Conservation (phyloP, 1,140 invertebrate species). For the Mycetomoellerius zeteki region DNA sequence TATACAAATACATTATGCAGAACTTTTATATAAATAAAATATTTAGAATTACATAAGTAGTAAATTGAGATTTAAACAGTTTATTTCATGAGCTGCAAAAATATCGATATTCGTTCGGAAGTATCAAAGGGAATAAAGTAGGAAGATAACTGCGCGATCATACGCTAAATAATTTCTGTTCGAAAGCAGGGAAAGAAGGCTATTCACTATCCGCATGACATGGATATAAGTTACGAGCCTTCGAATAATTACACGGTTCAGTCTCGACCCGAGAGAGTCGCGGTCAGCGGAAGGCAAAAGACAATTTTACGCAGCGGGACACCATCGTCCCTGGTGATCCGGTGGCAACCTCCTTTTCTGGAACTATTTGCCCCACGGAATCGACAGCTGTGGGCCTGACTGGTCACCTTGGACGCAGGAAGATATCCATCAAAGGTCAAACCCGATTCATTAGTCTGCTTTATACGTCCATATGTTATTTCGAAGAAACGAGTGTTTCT, state of each 20-base stretch:
- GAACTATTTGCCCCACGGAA: slow-evolving; percentile 81
- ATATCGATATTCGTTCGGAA: slow-evolving; percentile 24
- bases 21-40: background rate
- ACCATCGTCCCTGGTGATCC: slow-evolving; percentile 76
- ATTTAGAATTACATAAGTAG: background rate
- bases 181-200: slow-evolving; percentile 64
- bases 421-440: slow-evolving; percentile 79
- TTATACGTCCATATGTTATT: slow-evolving; percentile 39
- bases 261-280: slow-evolving; percentile 77
- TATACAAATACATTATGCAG: background rate
- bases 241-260: slow-evolving; percentile 86
- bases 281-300: slow-evolving; percentile 86
- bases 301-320: slow-evolving; percentile 87
- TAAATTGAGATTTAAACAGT: background rate
- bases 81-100: background rate
- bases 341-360: slow-evolving; percentile 79
- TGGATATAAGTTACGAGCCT: slow-evolving; percentile 84
- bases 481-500: slow-evolving; percentile 29
- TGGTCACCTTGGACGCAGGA: slow-evolving; percentile 59
- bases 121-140: slow-evolving; percentile 38
- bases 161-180: slow-evolving; percentile 72
- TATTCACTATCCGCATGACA: slow-evolving; percentile 66
- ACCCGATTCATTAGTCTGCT: slow-evolving; percentile 39
- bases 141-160: slow-evolving; percentile 29
- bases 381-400: slow-evolving; percentile 79